phyloP scores from a whole-genome alignment of 2,888 invertebrate species.

The Phortica okadai region DNA sequence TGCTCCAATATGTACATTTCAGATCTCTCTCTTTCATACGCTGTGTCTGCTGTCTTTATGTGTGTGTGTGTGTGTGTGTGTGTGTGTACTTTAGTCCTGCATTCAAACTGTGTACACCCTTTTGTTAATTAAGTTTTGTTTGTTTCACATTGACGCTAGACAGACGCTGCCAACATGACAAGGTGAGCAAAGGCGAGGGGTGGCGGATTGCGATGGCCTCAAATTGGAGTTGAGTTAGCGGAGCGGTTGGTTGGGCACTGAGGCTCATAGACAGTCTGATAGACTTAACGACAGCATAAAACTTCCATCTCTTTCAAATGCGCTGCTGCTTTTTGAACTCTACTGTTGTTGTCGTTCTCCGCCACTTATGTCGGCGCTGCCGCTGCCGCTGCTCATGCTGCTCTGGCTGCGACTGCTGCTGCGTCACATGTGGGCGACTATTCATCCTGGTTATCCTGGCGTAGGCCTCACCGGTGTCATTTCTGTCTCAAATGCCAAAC shows the following conservation, averaged over 20 bases:
- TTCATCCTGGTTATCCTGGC: not conserved
- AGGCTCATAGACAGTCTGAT: not conserved
- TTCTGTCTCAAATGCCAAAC: not conserved
- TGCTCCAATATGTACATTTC: not conserved
- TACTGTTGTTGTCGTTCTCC: constrained; percentile 32
- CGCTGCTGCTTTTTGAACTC: constrained; percentile 36
- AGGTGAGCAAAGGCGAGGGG: not conserved
- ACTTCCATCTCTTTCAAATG: not conserved
- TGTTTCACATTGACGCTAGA: constrained; percentile 59
- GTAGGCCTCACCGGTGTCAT: not conserved
- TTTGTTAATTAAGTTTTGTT: constrained; percentile 73
- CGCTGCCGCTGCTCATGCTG: not conserved
- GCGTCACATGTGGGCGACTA: not conserved
- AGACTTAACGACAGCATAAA: not conserved
- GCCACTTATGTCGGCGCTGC: not conserved
- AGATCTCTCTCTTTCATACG: not conserved
- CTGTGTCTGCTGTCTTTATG: not conserved
- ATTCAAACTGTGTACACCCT: constrained; percentile 45
- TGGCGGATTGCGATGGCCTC: not conserved
- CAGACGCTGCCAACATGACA: not conserved
- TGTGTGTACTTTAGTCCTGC: constrained; percentile 41
- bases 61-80: constrained; percentile 38
- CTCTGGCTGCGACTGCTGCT: not conserved
- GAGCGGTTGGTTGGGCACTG: not conserved
- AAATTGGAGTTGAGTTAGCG: not conserved